Conservation (phyloP, 2,113 vertebrate genomes). For the Aviceda subcristata region DNA sequence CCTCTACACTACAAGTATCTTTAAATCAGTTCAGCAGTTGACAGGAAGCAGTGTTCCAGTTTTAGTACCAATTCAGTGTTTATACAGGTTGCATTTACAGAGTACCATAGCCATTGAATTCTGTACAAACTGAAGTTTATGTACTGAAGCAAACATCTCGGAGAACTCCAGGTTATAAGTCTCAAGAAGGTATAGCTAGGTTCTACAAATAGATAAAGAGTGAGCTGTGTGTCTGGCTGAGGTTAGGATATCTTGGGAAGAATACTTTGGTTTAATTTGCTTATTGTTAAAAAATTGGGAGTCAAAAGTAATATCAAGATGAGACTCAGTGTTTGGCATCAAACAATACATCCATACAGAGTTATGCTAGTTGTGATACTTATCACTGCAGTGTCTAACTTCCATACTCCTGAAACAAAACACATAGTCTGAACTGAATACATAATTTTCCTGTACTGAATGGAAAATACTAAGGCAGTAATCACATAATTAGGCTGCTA, state of each 20-base stretch:
- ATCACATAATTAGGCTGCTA: neutral
- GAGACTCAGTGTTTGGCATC: neutral
- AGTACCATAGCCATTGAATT: neutral
- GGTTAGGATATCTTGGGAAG: neutral
- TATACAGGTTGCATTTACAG: constrained; percentile 30
- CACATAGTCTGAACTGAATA: neutral
- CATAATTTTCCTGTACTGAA: neutral
- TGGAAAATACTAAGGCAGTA: neutral
- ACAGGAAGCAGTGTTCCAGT: neutral
- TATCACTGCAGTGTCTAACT: neutral
- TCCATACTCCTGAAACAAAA: neutral
- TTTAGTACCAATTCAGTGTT: constrained; percentile 31
- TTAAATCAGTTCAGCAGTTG: constrained; percentile 39
- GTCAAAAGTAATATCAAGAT: neutral
- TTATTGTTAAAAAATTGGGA: neutral
- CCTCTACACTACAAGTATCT: neutral
- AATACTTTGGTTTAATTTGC: neutral
- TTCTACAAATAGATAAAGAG: neutral
- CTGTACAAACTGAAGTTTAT: constrained; percentile 18
- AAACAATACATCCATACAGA: neutral
- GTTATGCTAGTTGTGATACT: neutral
- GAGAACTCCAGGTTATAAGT: neutral
- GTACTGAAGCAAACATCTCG: neutral
- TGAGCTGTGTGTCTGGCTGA: neutral
- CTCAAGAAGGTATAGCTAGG: neutral